Conservation (phyloP, 2,888 invertebrate genomes). For the Clostera curtula region DNA sequence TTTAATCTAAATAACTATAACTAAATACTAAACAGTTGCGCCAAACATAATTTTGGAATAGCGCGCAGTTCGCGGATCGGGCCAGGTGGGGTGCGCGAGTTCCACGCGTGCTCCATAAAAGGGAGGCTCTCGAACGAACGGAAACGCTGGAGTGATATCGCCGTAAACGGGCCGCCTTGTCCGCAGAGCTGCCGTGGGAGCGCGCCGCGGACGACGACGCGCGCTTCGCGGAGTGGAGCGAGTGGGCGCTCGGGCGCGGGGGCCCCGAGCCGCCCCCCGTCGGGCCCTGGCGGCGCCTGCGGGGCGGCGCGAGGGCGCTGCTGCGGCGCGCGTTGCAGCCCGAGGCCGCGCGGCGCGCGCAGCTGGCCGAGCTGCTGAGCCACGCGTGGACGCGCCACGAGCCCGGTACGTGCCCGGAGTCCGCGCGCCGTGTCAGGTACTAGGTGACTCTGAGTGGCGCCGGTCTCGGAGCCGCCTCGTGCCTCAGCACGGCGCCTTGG, state of each 20-base stretch:
- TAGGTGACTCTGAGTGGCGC: constrained; percentile 88
- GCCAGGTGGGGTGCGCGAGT: too few relatives aligned
- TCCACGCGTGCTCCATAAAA: too few relatives aligned
- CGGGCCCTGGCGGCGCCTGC: constrained; percentile 88
- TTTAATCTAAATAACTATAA: too few relatives aligned
- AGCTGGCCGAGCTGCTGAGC: constrained; percentile 79
- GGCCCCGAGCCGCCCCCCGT: constrained; percentile 42
- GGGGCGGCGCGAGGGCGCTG: constrained; percentile 80
- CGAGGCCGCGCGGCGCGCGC: constrained; percentile 78
- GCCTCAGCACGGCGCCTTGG: constrained; percentile 54
- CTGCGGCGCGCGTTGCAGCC: constrained; percentile 84
- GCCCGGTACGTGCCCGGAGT: constrained; percentile 12
- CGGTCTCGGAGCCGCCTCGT: constrained; percentile 72
- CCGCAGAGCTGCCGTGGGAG: constrained; percentile 95
- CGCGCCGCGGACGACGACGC: constrained; percentile 80
- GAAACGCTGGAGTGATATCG: too few relatives aligned
- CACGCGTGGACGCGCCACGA: constrained; percentile 74
- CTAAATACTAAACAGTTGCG: too few relatives aligned
- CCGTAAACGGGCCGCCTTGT: constrained; percentile 8
- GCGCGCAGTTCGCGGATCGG: too few relatives aligned
- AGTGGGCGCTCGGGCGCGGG: constrained; percentile 63
- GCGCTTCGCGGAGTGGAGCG: constrained; percentile 81
- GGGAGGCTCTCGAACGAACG: too few relatives aligned
- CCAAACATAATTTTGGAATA: too few relatives aligned
- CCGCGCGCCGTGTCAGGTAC: constrained; percentile 79